Base-by-base conservation (phyloP, 2,113 vertebrate species). In the Cariama cristata region DNA sequence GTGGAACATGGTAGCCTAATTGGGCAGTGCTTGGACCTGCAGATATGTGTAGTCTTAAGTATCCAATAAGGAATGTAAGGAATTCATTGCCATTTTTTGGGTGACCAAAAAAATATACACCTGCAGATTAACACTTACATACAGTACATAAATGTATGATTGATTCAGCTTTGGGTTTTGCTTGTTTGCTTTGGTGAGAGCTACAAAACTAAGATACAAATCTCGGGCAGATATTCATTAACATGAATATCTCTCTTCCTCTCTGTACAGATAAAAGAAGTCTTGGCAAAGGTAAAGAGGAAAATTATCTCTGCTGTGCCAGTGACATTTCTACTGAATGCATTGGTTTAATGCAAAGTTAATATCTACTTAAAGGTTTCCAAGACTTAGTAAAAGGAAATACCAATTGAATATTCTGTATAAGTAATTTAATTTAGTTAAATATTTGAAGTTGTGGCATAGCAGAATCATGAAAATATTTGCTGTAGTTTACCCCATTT, bases 371-470 rank as follows among this genome's bases (percentile, higher is more conserved):
- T 79, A 32, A 73, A 22, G 73, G n/a, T 22, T 84, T 56, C 42
- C 85, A 83, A 80, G 33, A 60, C 40, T 80, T 58, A 40, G 42
- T 44, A 74, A 86, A 77, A 56, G 50, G 26, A 88, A 79, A 21
- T 56, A 63, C 4, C 91, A 73, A 80, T 66, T 53, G 12, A 84
- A 55, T 84, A 35, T 74, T 95, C 33, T 86, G 18, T 49, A 49
- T 56, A 88, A 86, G n/a, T 14, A 88, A 27, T 66, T 88, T 53
- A 60, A 88, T 92, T 79, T 50, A 62, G 11, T 52, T 86, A 53
- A 75, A 71, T 53, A 63, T 56, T 83, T 80, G 47, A 86, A 88
- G 45, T 4, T 94, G 59, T 71, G 23, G 16, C 35, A 66, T 5
- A 69, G n/a, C 20, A 74, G 26, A 77, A 89, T 16, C 19, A 42